A percentile compares a stretch with the other conserved stretches of the same genome.
Conservation (phyloP, 2,888 invertebrate genomes). For the Lycocerus yunnanus region DNA sequence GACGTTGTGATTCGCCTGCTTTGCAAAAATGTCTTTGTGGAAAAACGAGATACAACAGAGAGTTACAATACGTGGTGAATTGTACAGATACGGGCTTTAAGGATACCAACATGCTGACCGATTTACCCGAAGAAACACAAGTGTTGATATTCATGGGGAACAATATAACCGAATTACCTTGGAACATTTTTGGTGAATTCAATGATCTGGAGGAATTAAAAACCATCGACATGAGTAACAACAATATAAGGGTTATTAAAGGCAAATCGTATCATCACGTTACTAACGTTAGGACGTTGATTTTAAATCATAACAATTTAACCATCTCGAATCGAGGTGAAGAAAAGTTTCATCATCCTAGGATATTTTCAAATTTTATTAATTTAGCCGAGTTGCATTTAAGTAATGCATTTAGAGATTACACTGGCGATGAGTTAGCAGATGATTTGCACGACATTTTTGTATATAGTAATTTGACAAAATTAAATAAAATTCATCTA, state of each 20-base stretch:
- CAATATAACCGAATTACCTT: slow-evolving; percentile 64
- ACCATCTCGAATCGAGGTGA: slow-evolving; percentile 61
- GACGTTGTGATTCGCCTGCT: slow-evolving; percentile 6
- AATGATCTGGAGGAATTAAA: slow-evolving; percentile 62
- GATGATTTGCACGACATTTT: slow-evolving; percentile 74
- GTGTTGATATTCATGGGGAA: slow-evolving; percentile 76
- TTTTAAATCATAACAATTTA: slow-evolving; percentile 73
- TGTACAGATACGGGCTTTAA: slow-evolving; percentile 69
- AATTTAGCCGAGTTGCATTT: slow-evolving; percentile 72
- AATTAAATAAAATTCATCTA: slow-evolving; percentile 71
- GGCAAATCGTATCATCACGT: slow-evolving; percentile 79
- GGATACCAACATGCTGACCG: slow-evolving; percentile 62
- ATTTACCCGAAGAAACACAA: slow-evolving; percentile 68
- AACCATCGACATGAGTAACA: slow-evolving; percentile 75
- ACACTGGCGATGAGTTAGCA: slow-evolving; percentile 64
- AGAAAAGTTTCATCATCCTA: slow-evolving; percentile 66
- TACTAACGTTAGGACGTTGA: slow-evolving; percentile 67
- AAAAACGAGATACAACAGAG: slow-evolving; percentile 57
- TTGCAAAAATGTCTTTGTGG: slow-evolving; percentile 61
- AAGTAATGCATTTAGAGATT: slow-evolving; percentile 74
- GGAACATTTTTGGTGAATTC: slow-evolving; percentile 72
- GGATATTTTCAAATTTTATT: slow-evolving; percentile 71
- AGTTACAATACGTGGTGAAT: slow-evolving; percentile 65
- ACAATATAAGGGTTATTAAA: slow-evolving; percentile 70
- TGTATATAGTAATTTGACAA: slow-evolving; percentile 67